Conservation (phyloP, 30 jellyfish, hydroid and myxozoan species). For the Cassiopea andromeda region DNA sequence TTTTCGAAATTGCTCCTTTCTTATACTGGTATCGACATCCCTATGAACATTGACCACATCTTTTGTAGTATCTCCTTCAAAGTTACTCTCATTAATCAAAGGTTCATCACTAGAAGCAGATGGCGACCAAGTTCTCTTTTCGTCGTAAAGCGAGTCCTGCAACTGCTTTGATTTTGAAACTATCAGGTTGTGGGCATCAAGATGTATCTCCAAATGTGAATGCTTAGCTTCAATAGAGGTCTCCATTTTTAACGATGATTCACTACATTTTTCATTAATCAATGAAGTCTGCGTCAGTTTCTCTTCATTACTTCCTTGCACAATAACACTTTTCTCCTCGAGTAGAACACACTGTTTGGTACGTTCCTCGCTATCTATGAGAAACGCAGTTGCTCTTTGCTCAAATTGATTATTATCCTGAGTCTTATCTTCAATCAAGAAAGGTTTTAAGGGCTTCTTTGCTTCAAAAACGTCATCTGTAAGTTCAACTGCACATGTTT, state of each 20-base stretch:
- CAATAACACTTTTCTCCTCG: background rate
- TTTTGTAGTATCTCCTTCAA: background rate
- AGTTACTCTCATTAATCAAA: constrained; percentile 16
- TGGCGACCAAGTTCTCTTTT: constrained; percentile 9
- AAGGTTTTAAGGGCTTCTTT: too few species aligned
- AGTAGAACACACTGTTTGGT: background rate
- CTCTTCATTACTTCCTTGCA: background rate
- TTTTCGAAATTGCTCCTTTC: background rate
- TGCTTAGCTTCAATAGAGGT: background rate
- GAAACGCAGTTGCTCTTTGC: background rate
- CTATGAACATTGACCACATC: background rate
- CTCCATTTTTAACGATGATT: background rate
- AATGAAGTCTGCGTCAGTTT: background rate
- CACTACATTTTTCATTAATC: background rate
- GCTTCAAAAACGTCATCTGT: too few species aligned
- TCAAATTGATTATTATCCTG: background rate
- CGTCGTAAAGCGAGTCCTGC: background rate
- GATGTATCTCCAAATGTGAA: background rate
- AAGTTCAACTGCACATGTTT: too few species aligned
- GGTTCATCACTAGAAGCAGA: constrained; percentile 63
- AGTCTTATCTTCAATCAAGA: too few species aligned
- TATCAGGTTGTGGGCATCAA: background rate
- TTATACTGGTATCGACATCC: background rate
- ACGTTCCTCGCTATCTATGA: background rate
- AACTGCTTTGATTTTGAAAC: background rate